phyloP scores from a whole-genome alignment of 2,888 invertebrate species.

The Selenia dentaria region DNA sequence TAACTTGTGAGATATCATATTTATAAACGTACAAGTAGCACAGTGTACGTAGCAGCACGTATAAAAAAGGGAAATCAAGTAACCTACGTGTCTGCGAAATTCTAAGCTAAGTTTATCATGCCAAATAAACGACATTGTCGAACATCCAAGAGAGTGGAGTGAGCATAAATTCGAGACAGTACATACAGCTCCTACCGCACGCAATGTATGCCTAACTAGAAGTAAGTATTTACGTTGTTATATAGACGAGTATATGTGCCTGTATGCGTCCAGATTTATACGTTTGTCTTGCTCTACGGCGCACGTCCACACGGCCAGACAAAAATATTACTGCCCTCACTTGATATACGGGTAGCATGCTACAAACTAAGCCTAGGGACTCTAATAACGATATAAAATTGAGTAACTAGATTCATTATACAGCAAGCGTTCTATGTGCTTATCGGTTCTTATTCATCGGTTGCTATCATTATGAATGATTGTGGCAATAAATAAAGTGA shows the following conservation, averaged over 20 bases:
- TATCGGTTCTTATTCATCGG: too few relatives aligned
- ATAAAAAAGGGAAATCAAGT: too few relatives aligned
- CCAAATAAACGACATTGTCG: conserved; percentile 34
- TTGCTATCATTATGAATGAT: too few relatives aligned
- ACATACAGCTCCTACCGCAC: conserved; percentile 58
- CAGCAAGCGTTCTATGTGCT: too few relatives aligned
- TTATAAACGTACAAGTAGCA: too few relatives aligned
- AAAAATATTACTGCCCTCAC: conserved; percentile 49
- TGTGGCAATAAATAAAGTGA: too few relatives aligned
- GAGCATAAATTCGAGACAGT: conserved; percentile 57
- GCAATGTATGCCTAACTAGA: conserved; percentile 46
- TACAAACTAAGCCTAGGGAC: conserved; percentile 6
- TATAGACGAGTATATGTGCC: conserved; percentile 34
- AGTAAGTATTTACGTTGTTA: not conserved
- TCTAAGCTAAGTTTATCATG: too few relatives aligned
- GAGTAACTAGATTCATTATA: too few relatives aligned
- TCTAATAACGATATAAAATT: not conserved
- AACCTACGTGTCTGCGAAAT: too few relatives aligned
- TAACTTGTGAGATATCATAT: too few relatives aligned
- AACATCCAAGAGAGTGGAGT: conserved; percentile 56
- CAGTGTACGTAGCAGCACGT: too few relatives aligned
- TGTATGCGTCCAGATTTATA: conserved; percentile 64
- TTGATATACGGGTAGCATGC: conserved; percentile 30
- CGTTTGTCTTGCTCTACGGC: conserved; percentile 56
- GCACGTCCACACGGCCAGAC: conserved; percentile 52